Evolutionary conservation across 92 coral and sea anemone genomes (phyloP).

Genomic region (Heliopora coerulea): DNA sequence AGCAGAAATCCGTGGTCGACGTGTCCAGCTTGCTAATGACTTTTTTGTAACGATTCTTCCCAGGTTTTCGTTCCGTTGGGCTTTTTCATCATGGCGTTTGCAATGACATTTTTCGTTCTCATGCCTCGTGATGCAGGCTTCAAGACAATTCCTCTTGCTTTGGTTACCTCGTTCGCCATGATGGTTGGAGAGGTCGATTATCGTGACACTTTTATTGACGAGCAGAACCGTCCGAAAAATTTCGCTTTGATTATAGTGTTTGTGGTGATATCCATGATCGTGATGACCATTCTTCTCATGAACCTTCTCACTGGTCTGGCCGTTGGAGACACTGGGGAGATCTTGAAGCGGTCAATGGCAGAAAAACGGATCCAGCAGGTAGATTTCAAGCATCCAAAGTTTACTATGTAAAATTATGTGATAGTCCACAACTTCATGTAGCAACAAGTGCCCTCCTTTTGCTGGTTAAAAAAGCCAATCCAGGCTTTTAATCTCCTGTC

Average conservation of each 20-base stretch:
- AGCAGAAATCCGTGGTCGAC: no score
- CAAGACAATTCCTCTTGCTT: not conserved
- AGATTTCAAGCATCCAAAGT: no score
- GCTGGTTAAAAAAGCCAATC: no score
- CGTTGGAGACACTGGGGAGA: conserved; percentile 33
- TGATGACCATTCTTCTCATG: conserved; percentile 35
- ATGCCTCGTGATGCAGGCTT: not conserved
- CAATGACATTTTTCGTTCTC: conserved; percentile 34
- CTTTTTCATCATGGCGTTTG: conserved; percentile 22
- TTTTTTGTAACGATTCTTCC: no score
- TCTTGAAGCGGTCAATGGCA: conserved; percentile 14
- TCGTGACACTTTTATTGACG: not conserved
- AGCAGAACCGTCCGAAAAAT: not conserved
- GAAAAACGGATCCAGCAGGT: conserved; percentile 33
- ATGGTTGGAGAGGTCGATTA: conserved; percentile 37
- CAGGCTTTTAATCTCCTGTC: no score
- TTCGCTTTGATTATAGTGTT: not conserved
- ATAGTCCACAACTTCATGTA: no score
- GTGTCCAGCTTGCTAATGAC: no score
- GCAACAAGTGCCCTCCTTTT: no score
- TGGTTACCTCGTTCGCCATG: conserved; percentile 31
- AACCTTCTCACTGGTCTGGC: conserved; percentile 44
- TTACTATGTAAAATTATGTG: no score
- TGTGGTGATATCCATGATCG: not conserved
- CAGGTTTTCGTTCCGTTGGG: conserved; percentile 13